Conservation (phyloP, 2,888 invertebrate genomes). For the Apomyelois bistriatella region DNA sequence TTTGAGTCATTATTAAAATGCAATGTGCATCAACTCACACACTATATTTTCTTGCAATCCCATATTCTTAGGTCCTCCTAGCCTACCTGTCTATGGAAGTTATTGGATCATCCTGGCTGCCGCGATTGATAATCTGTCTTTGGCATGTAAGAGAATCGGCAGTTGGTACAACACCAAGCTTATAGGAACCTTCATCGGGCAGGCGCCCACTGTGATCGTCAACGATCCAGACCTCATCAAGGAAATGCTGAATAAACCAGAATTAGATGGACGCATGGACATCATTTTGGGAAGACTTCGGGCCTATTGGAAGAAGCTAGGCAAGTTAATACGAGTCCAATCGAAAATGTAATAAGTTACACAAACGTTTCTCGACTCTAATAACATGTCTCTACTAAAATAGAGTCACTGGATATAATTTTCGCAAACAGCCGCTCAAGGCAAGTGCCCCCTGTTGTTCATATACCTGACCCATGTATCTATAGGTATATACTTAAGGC, state of each 20-base stretch:
- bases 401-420: no score
- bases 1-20: no score
- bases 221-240: slow-evolving; percentile 64
- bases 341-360: no score
- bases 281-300: slow-evolving; percentile 51
- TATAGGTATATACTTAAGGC: no score
- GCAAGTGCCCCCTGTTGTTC: no score
- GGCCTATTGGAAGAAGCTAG: slow-evolving; percentile 51
- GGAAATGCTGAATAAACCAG: slow-evolving; percentile 65
- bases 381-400: no score
- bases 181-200: slow-evolving; percentile 72
- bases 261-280: slow-evolving; percentile 74
- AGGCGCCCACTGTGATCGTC: slow-evolving; percentile 49
- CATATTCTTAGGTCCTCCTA: slow-evolving; percentile 58
- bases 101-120: slow-evolving; percentile 52
- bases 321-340: slow-evolving; percentile 28
- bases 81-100: slow-evolving; percentile 75
- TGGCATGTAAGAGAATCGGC: slow-evolving; percentile 15
- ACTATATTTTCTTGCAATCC: no score
- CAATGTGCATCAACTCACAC: no score
- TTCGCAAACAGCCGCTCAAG: no score
- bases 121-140: slow-evolving; percentile 16
- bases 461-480: no score
- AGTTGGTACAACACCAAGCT: slow-evolving; percentile 74
- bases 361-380: no score